Evolutionary conservation across 1,140 invertebrate genomes (phyloP), one percentile per base, ranked within the genome.

Genomic region (Drosophila littoralis): DNA sequence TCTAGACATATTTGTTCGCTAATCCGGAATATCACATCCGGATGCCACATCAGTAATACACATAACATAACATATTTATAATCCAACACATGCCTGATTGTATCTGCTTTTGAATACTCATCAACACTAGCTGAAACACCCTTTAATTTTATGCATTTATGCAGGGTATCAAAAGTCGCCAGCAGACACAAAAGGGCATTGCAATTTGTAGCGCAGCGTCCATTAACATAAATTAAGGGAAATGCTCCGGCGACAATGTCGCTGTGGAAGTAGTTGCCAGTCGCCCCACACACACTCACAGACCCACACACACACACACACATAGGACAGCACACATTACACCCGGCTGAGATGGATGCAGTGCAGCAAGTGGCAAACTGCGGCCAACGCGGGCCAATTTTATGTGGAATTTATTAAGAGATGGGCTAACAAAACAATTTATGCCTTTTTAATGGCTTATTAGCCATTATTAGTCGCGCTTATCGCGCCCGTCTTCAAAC

Each of bases 401-500:
- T 73, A 71, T 89, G 65, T 72, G 78, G 63, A 89, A 89, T 89
- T 89, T 89, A 89, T 89, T 84, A 83, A 89, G 80, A 89, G 84
- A 78, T 74, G 71, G 70, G 84, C 74, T 89, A 89, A 89, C 84
- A 89, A 89, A 89, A 89, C 84, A 84, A 89, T 89, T 89, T 89
- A 89, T 89, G 88, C 77, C 84, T 80, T 89, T 84, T 84, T 84
- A 89, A 89, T 89, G 84, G 84, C 84, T 89, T 89, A 89, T 89
- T 89, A 89, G 84, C 84, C 84, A 89, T 89, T 89, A 89, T 89
- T 89, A 89, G 84, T 89, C 81, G 84, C 80, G 84, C 84, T 88
- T 88, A 88, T 88, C 84, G 84, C 70, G 64, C 79, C 68, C 73
- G 64, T 58, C 83, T 74, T 58, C 79, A 42, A 59, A 51, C 58